phyloP scores from a whole-genome alignment of 1,140 invertebrate genomes.

The Bicyclus anynana region DNA sequence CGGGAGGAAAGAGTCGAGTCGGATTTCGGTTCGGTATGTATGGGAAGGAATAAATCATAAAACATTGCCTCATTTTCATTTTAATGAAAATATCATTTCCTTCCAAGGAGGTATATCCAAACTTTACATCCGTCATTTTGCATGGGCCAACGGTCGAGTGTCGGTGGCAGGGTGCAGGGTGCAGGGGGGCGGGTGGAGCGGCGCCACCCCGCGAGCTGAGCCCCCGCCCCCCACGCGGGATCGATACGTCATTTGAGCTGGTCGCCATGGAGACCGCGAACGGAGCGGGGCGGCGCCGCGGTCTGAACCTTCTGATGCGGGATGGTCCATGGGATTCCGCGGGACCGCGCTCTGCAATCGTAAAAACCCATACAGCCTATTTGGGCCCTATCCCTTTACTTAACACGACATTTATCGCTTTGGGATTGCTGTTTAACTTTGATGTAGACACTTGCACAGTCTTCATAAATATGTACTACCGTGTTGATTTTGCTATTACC shows the following conservation, averaged over 20 bases:
- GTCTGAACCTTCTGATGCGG: constrained; percentile 40
- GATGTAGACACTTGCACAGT: neutral
- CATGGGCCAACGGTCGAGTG: constrained; percentile 74
- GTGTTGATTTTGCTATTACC: too few relatives aligned
- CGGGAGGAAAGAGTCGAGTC: constrained; percentile 12
- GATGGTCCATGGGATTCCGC: constrained; percentile 55
- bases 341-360: constrained; percentile 21
- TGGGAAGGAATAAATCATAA: constrained; percentile 53
- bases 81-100: constrained; percentile 77
- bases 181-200: constrained; percentile 63
- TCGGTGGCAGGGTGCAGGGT: constrained; percentile 57
- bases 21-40: constrained; percentile 14
- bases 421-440: neutral
- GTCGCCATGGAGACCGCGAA: constrained; percentile 75
- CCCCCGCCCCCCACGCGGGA: constrained; percentile 63
- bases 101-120: constrained; percentile 75
- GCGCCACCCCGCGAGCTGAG: constrained; percentile 60
- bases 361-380: neutral
- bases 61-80: constrained; percentile 73
- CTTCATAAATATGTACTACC: too few relatives aligned
- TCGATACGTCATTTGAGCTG: constrained; percentile 77
- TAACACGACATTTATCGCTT: neutral
- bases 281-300: constrained; percentile 68
- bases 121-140: constrained; percentile 77
- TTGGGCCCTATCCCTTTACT: neutral